Base-by-base conservation (phyloP, 2,888 invertebrate species). In the Hemithea aestivaria region DNA sequence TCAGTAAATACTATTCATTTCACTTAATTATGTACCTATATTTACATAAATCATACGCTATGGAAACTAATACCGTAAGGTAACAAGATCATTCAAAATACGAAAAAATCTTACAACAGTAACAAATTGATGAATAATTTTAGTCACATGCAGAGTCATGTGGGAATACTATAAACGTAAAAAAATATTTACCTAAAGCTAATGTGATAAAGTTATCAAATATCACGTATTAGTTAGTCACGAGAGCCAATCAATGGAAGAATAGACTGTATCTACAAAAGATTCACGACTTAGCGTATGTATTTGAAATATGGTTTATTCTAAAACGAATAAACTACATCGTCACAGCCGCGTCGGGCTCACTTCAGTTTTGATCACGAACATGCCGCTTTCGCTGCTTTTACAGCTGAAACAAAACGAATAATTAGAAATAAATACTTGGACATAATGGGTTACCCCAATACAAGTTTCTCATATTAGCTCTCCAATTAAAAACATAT, bases 361-460 rank as follows among this genome's bases (percentile, higher is more conserved):
- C 57, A 56, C 20, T 35, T 42, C 26, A 52, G 24, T 48, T 45
- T 58, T 68, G 62, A 76, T 84, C 81, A 87, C 56, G 78, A 77
- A 53, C 87, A 87, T 2, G 87, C 85, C n/a, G 87, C 85, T 50
- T 85, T 87, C n/a, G 87, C 87, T 39, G 87, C 87, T 50, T 87
- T 87, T 32, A 85, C 85, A 58, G 87, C 87, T 87, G 75, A 6
- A 76, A 76, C 39, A 48, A 53, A 53, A 48, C 44, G 4, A 41
- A 27, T 33, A 30, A 27, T 35, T 23, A 32, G 2, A 35, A 11
- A 21, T 11, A 25, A 29, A 20, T 16, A 27, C n/a, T n/a, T n/a
- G n/a, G n/a, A n/a, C n/a, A n/a, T n/a, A n/a, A n/a, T n/a, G n/a
- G n/a, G n/a, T n/a, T n/a, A n/a, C n/a, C n/a, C n/a, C n/a, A n/a